Percentiles rank a stretch among this genome's conserved stretches.
Evolutionary conservation across 2,113 vertebrate species (phyloP).

Genomic region (Hypanus sabinus): DNA sequence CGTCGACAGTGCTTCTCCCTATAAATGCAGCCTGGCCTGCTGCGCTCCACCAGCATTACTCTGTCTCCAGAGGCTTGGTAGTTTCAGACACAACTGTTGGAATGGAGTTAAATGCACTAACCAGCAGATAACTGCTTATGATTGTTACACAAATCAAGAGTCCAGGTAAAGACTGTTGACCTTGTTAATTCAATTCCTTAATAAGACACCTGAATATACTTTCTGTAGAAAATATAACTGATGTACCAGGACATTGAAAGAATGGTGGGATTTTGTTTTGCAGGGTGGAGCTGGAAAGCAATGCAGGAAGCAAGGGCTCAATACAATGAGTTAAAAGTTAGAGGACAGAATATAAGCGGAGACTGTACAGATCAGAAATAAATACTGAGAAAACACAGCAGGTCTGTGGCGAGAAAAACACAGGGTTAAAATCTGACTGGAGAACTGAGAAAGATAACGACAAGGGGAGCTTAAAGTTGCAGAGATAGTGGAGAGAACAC

Average conservation of each 20-base stretch:
- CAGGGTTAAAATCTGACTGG: too few relatives aligned
- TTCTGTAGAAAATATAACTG: background rate
- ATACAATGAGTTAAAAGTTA: background rate
- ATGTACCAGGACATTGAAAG: background rate
- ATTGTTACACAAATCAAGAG: background rate
- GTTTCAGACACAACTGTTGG: background rate
- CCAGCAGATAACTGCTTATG: too few relatives aligned
- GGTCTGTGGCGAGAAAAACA: too few relatives aligned
- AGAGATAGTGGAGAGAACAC: too few relatives aligned
- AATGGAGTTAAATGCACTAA: background rate
- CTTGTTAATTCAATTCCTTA: background rate
- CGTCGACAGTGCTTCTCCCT: too few relatives aligned
- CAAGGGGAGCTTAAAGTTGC: too few relatives aligned
- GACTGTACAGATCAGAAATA: background rate
- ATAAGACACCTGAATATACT: background rate
- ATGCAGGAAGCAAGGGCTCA: background rate
- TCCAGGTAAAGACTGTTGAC: background rate
- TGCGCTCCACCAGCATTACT: too few relatives aligned
- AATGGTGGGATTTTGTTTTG: background rate
- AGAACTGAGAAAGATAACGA: too few relatives aligned
- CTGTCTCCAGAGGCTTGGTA: background rate
- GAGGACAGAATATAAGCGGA: background rate
- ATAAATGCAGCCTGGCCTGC: too few relatives aligned
- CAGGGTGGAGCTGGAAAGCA: background rate
- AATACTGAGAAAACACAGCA: too few relatives aligned